Evolutionary conservation across 1,140 invertebrate species (phyloP).

Genomic region (Copidosoma floridanum): DNA sequence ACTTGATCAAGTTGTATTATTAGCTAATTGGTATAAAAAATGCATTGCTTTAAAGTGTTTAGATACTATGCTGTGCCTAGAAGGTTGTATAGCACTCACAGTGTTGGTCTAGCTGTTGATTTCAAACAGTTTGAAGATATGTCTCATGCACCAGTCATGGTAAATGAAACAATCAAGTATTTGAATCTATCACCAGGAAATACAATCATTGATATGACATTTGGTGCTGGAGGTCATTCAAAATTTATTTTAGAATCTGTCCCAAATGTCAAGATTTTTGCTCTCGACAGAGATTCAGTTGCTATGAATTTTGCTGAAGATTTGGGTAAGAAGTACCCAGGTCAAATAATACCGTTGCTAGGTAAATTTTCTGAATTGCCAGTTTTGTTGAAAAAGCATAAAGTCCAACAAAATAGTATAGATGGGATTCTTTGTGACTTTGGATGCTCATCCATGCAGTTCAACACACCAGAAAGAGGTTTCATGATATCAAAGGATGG

Average conservation of each 20-base stretch:
- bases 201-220: conserved; percentile 84
- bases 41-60: background rate
- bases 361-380: conserved; percentile 88
- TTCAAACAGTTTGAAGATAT: background rate
- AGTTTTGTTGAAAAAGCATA: conserved; percentile 61
- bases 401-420: conserved; percentile 65
- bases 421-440: conserved; percentile 91
- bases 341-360: conserved; percentile 72
- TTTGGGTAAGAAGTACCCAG: conserved; percentile 66
- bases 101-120: background rate
- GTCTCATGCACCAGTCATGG: conserved; percentile 71
- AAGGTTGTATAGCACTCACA: conserved; percentile 1
- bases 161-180: conserved; percentile 67
- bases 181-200: conserved; percentile 64
- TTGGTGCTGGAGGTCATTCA: conserved; percentile 90
- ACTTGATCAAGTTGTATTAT: background rate
- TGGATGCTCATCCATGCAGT: conserved; percentile 96
- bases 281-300: conserved; percentile 85
- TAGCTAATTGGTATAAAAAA: background rate
- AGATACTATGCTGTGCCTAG: background rate
- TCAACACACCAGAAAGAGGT: conserved; percentile 77
- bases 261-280: conserved; percentile 65
- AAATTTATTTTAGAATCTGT: conserved; percentile 60
- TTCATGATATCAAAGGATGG: conserved; percentile 84
- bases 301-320: conserved; percentile 68